phyloP scores from a whole-genome alignment of 2,797 vertebrate species.

The Manis crassicaudata region DNA sequence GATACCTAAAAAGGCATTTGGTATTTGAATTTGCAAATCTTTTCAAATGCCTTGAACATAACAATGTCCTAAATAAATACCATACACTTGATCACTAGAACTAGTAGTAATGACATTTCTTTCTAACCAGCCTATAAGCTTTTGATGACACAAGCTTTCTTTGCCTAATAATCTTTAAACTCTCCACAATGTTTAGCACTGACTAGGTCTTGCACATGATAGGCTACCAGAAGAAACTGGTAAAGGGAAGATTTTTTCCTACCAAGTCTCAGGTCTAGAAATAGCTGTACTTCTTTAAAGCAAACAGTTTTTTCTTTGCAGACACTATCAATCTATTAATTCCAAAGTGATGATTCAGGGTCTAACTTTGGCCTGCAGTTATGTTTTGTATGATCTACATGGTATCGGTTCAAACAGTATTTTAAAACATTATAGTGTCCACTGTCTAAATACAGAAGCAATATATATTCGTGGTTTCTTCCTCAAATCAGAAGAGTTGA shows the following conservation, averaged over 20 bases:
- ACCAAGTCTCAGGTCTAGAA: background rate
- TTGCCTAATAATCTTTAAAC: background rate
- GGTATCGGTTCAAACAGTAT: background rate
- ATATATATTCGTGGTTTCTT: background rate
- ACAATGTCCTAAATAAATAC: background rate
- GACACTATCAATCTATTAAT: background rate
- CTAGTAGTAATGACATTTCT: background rate
- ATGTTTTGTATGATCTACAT: background rate
- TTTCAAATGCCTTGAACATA: background rate
- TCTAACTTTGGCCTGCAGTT: background rate
- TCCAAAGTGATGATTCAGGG: background rate
- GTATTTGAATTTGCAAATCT: background rate
- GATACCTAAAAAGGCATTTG: background rate
- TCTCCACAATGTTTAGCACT: background rate
- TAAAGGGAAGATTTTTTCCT: background rate
- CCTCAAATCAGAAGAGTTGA: background rate
- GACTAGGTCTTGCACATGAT: background rate
- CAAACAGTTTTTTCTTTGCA: background rate
- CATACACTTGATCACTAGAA: background rate
- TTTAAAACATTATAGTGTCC: conserved; percentile 22
- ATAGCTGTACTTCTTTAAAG: background rate
- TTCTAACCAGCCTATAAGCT: background rate
- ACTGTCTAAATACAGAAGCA: conserved; percentile 29
- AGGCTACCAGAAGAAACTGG: background rate
- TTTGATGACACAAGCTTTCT: background rate